Percentiles rank a stretch among this genome's conserved stretches.
Conservation (phyloP, 1,140 invertebrate genomes). For the Cherax destructor region DNA sequence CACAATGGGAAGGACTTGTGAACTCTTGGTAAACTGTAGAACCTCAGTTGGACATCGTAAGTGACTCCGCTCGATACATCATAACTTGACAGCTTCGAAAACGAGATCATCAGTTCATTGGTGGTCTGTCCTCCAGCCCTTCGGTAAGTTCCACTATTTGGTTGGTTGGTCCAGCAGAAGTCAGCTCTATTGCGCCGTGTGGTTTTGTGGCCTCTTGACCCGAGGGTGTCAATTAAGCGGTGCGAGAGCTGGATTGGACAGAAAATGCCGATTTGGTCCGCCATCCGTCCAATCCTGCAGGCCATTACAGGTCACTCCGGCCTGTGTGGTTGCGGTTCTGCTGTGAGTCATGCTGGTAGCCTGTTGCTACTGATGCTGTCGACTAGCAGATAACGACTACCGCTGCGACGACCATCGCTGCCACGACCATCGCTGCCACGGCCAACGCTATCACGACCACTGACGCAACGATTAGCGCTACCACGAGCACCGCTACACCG, state of each 20-base stretch:
- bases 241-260: constrained; percentile 16
- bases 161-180: not conserved
- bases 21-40: constrained; percentile 25
- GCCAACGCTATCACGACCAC: not conserved
- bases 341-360: not conserved
- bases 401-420: not conserved
- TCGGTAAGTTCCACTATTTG: too few species aligned
- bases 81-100: not conserved
- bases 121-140: not conserved
- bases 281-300: not conserved
- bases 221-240: constrained; percentile 9
- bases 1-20: constrained; percentile 34
- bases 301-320: not conserved
- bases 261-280: constrained; percentile 6
- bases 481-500: too few species aligned
- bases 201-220: not conserved
- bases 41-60: constrained; percentile 21
- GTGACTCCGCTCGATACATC: constrained; percentile 35
- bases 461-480: too few species aligned
- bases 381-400: too few species aligned
- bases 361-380: too few species aligned
- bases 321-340: constrained; percentile 7
- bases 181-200: not conserved
- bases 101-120: not conserved
- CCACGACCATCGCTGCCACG: not conserved